Base-by-base conservation (phyloP, 2,797 vertebrate species). In the Tenualosa thibaudeaui region DNA sequence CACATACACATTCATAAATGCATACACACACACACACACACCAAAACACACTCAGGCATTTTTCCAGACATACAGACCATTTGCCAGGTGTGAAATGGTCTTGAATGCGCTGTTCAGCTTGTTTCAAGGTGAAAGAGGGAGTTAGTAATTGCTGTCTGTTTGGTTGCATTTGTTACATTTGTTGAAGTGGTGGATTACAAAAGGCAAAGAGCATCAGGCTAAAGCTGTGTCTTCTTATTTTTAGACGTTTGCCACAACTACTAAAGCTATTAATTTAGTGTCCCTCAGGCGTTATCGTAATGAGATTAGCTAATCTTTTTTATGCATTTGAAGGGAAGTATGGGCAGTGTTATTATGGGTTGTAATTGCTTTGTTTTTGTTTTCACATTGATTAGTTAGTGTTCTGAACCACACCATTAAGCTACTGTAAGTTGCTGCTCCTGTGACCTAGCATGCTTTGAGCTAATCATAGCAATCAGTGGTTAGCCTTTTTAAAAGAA, bases 231-330 rank as follows among this genome's bases (percentile, higher is more conserved):
- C 40, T 46, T 22, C 43, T 78, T 15, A 17, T 37, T 78, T 46
- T n/a, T n/a, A n/a, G n/a, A n/a, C n/a, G 40, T 37, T 43, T 46
- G 71, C 71, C 37, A 75, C 68, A 75, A 75, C 37, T 2, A 22
- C 46, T n/a, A 22, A 46, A 78, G 37, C 40, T 37, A 43, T 78
- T 40, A 78, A 6, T 43, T 75, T 10, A 75, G 37, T 46, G 26
- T 4, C 40, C 40, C 17, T 19, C 71, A 83, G n/a, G 22, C 24
- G 83, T 87, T 81, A 86, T 78, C 40, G 9, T 43, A 46, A 78
- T 46, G 40, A 43, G 87, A 86, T 86, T 56, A 85, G 56, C 86
- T 58, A 85, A 86, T 51, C 84, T 85, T 88, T 83, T 90, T 88
- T 85, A 49, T 12, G 75, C n/a, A 68, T 83, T 84, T 24, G 22